Evolutionary conservation across 2,797 vertebrate genomes (phyloP).

Genomic region (Carduelis carduelis): DNA sequence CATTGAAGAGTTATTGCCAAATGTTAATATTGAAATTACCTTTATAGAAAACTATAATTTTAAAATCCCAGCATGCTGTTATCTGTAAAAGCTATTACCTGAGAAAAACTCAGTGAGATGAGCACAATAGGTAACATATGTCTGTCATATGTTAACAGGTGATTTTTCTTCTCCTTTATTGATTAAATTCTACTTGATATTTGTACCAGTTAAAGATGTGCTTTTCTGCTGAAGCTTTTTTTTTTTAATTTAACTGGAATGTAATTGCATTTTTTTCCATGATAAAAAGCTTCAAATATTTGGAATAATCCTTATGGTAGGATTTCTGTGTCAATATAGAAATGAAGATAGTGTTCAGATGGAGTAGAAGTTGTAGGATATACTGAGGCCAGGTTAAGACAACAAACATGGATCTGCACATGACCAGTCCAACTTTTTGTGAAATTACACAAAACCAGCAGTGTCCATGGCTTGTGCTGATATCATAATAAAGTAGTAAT

Average conservation of each 20-base stretch:
- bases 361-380: background rate
- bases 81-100: background rate
- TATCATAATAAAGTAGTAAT: too few species aligned
- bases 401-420: background rate
- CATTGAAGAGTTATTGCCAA: background rate
- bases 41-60: rapidly evolving
- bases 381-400: background rate
- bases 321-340: background rate
- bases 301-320: background rate
- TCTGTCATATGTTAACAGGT: background rate
- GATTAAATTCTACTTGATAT: background rate
- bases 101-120: background rate
- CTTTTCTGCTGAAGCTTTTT: background rate
- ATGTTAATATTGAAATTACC: background rate
- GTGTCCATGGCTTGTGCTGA: too few species aligned
- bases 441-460: background rate
- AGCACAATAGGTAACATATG: background rate
- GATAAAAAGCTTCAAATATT: background rate
- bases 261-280: background rate
- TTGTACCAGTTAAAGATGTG: background rate
- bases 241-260: background rate
- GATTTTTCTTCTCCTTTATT: background rate
- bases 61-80: background rate
- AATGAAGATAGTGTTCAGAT: background rate
- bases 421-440: background rate